Percentiles rank a stretch among this genome's conserved stretches.
Evolutionary conservation across 2,888 invertebrate species (phyloP).

Genomic region (Cerceris rybyensis): DNA sequence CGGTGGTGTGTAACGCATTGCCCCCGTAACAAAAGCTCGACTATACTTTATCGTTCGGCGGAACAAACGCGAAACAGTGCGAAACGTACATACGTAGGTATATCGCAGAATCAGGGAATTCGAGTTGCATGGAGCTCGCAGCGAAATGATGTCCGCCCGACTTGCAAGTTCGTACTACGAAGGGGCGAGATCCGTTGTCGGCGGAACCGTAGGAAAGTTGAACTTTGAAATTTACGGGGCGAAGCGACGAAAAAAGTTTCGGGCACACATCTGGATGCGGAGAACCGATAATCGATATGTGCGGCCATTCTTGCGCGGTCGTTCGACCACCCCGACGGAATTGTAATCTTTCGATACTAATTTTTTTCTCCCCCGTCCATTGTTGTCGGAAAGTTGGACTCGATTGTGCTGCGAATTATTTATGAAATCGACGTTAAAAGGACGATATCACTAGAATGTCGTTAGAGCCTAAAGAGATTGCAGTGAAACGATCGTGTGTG

Average conservation of each 20-base stretch:
- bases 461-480: too few relatives aligned
- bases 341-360: slow-evolving; percentile 46
- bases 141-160: slow-evolving; percentile 44
- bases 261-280: slow-evolving; percentile 53
- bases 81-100: neutral
- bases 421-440: too few relatives aligned
- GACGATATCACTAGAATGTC: too few relatives aligned
- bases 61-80: neutral
- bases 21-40: neutral
- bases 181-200: slow-evolving; percentile 7
- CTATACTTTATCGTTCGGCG: neutral
- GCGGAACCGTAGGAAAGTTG: slow-evolving; percentile 26
- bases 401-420: too few relatives aligned
- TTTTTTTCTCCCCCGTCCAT: slow-evolving; percentile 18
- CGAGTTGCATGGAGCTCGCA: neutral
- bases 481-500: too few relatives aligned
- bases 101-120: neutral
- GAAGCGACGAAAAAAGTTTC: slow-evolving; percentile 55
- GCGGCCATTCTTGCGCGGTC: slow-evolving; percentile 42
- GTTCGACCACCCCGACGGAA: slow-evolving; percentile 25
- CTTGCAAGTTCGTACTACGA: slow-evolving; percentile 32
- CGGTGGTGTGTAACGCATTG: neutral
- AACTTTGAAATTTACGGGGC: slow-evolving; percentile 60
- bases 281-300: slow-evolving; percentile 62
- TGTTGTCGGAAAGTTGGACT: too few relatives aligned